These are phyloP conservation scores for Palythoa grandiflora DNA, from an alignment of 92 coral and sea anemone species.

Conservation along the genomic window DNA sequence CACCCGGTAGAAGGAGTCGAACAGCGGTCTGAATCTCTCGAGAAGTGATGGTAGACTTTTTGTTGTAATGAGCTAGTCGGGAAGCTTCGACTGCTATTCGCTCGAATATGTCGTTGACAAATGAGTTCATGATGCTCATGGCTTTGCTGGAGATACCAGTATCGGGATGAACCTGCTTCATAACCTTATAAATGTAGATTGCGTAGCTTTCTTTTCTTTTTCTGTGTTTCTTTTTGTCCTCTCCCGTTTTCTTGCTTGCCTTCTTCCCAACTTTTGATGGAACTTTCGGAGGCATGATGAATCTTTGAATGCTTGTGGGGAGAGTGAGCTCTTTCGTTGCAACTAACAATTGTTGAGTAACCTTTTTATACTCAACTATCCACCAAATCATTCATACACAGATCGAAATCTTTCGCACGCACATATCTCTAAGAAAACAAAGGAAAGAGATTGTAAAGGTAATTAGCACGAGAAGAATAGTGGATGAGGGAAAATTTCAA, in stretches of 20 bases:
- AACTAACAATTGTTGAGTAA: too few relatives aligned
- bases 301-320: background rate
- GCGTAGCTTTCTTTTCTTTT: background rate
- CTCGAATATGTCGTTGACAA: constrained; percentile 40
- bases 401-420: too few relatives aligned
- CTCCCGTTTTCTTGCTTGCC: background rate
- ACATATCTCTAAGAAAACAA: too few relatives aligned
- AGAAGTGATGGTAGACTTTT: constrained; percentile 39
- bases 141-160: constrained; percentile 44
- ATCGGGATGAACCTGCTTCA: constrained; percentile 45
- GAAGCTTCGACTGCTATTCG: constrained; percentile 40
- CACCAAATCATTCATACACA: too few relatives aligned
- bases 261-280: background rate
- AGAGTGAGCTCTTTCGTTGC: background rate
- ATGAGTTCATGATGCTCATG: constrained; percentile 43
- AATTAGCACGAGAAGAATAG: too few relatives aligned
- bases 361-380: too few relatives aligned
- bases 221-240: background rate
- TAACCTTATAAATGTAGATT: constrained; percentile 1
- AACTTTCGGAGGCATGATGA: background rate
- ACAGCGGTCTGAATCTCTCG: constrained; percentile 46
- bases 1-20: constrained; percentile 27
- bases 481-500: too few relatives aligned
- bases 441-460: too few relatives aligned
- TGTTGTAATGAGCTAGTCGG: constrained; percentile 43